Evolutionary conservation across 1,140 invertebrate species (phyloP).

Genomic region (Cepaea nemoralis): DNA sequence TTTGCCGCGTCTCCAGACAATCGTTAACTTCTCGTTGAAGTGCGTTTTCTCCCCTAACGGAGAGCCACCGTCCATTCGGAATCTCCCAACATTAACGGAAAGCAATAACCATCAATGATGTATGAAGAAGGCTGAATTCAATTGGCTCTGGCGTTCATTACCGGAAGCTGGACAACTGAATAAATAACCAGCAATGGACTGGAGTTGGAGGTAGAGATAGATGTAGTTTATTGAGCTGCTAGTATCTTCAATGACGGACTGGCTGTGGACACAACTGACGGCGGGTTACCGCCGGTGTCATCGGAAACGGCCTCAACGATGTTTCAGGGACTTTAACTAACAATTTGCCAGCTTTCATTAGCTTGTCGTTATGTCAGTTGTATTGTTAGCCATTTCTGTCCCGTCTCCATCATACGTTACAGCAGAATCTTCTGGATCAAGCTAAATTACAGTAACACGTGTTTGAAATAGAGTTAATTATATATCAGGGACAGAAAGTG

Average conservation of each 20-base stretch:
- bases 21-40: slow-evolving; percentile 12
- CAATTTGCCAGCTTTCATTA: not conserved
- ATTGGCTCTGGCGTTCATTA: not conserved
- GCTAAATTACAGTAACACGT: too few relatives aligned
- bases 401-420: too few relatives aligned
- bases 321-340: not conserved
- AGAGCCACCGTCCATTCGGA: not conserved
- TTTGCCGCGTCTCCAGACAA: slow-evolving; percentile 3
- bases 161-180: not conserved
- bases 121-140: not conserved
- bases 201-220: not conserved
- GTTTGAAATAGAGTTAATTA: too few relatives aligned
- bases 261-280: not conserved
- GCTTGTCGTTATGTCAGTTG: not conserved
- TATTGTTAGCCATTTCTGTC: too few relatives aligned
- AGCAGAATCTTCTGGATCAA: too few relatives aligned
- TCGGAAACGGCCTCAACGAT: not conserved
- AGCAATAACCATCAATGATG: not conserved
- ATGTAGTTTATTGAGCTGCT: not conserved
- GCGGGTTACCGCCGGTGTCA: not conserved
- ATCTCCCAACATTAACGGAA: not conserved
- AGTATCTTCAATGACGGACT: not conserved
- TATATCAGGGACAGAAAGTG: too few relatives aligned
- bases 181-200: not conserved
- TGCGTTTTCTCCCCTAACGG: not conserved